Conservation (phyloP, 2,113 vertebrate genomes). For the Ptyas mucosa region DNA sequence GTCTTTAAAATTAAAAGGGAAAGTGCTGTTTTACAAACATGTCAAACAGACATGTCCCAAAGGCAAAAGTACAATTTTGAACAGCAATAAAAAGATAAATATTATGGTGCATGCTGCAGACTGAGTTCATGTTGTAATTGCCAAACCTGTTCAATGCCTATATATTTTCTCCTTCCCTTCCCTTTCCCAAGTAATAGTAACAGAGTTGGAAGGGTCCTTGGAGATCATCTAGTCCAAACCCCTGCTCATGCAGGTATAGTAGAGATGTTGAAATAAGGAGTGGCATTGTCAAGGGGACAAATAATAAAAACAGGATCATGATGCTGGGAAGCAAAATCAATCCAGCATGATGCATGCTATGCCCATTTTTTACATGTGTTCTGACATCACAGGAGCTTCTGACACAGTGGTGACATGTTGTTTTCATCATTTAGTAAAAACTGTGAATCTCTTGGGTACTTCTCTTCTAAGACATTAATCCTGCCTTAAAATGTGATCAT, state of each 20-base stretch:
- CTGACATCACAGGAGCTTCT: not conserved
- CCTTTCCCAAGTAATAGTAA: not conserved
- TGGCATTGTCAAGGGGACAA: not conserved
- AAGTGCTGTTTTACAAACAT: slow-evolving; percentile 17
- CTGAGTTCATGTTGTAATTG: not conserved
- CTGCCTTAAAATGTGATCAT: not conserved
- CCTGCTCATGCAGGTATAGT: not conserved
- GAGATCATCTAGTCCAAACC: no score
- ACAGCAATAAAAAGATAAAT: not conserved
- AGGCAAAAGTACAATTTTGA: not conserved
- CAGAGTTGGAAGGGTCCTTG: no score
- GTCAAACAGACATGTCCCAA: slow-evolving; percentile 8
- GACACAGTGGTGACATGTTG: not conserved
- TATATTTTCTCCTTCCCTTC: not conserved
- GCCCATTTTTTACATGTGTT: not conserved
- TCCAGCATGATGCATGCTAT: not conserved
- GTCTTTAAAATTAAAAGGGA: not conserved
- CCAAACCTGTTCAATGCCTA: not conserved
- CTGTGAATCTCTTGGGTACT: not conserved
- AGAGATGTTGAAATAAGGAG: not conserved
- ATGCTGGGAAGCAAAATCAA: not conserved
- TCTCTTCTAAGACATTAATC: not conserved
- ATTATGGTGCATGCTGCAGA: not conserved
- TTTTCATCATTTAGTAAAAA: not conserved
- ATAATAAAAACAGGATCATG: not conserved